Evolutionary conservation across 2,888 invertebrate species (phyloP).

Genomic region (Drosophila birchii): DNA sequence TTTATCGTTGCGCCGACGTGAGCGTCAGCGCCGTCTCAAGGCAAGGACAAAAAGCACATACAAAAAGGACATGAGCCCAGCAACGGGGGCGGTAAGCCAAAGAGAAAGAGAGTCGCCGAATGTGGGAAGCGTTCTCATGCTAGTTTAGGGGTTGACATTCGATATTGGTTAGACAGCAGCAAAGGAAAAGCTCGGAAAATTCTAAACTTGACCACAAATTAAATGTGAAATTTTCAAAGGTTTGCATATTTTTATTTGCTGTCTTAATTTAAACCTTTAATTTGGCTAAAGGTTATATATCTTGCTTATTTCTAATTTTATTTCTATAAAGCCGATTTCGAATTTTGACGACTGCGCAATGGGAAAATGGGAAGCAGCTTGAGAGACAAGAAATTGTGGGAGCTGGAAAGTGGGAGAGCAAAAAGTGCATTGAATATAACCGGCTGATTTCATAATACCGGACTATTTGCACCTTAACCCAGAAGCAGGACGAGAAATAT

Average conservation of each 20-base stretch:
- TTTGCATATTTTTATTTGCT: neutral
- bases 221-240: neutral
- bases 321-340: conserved; percentile 3
- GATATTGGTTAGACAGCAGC: neutral
- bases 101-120: conserved; percentile 22
- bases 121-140: neutral
- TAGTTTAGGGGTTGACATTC: conserved; percentile 4
- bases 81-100: conserved; percentile 47
- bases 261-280: neutral
- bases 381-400: neutral
- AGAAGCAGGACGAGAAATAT: neutral
- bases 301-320: neutral
- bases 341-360: conserved; percentile 24
- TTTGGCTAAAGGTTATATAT: neutral
- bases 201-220: neutral
- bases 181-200: neutral
- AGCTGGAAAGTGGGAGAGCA: conserved; percentile 3
- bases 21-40: conserved; percentile 33
- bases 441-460: conserved; percentile 53
- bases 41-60: conserved; percentile 74
- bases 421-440: conserved; percentile 46
- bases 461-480: conserved; percentile 3
- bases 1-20: conserved; percentile 25
- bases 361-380: conserved; percentile 12
- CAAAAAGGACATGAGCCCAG: conserved; percentile 64